Percentiles rank a stretch among this genome's conserved stretches.
Evolutionary conservation across 2,888 invertebrate genomes (phyloP).

Genomic region (Drosophila imparisetae): DNA sequence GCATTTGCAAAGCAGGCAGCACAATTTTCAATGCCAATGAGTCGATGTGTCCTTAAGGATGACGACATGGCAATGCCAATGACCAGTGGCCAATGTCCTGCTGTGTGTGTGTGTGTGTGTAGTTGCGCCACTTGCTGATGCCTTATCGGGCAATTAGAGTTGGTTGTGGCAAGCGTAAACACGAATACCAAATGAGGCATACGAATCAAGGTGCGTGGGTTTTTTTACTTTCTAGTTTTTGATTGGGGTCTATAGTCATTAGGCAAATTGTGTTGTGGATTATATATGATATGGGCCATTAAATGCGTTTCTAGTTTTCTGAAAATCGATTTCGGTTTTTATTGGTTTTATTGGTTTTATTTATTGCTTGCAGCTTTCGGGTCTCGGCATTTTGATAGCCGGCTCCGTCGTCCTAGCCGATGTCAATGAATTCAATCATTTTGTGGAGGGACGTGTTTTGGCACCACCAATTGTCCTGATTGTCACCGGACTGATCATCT

Average conservation of each 20-base stretch:
- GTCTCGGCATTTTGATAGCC: constrained; percentile 87
- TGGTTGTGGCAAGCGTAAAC: constrained; percentile 11
- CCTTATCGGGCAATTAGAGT: constrained; percentile 71
- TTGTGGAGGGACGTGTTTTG: constrained; percentile 88
- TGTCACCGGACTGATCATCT: constrained; percentile 89
- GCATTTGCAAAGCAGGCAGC: constrained; percentile 26
- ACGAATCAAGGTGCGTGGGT: constrained; percentile 31
- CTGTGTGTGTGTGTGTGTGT: background rate
- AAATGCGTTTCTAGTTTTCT: constrained; percentile 14
- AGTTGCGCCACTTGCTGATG: constrained; percentile 43
- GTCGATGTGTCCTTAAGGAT: constrained; percentile 23
- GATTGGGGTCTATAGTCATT: constrained; percentile 61
- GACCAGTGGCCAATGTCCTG: constrained; percentile 51
- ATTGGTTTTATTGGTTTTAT: constrained; percentile 10
- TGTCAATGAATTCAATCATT: constrained; percentile 87
- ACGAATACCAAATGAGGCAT: constrained; percentile 10
- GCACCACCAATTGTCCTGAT: constrained; percentile 90
- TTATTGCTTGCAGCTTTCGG: constrained; percentile 85
- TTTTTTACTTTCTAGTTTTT: constrained; percentile 1
- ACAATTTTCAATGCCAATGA: constrained; percentile 20
- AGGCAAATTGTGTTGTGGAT: constrained; percentile 56
- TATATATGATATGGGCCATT: constrained; percentile 1
- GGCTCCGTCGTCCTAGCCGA: constrained; percentile 87
- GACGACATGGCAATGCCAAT: constrained; percentile 55
- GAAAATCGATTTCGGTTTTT: constrained; percentile 26